Evolutionary conservation across 2,797 vertebrate species (phyloP).

Genomic region (Glossophaga mutica): DNA sequence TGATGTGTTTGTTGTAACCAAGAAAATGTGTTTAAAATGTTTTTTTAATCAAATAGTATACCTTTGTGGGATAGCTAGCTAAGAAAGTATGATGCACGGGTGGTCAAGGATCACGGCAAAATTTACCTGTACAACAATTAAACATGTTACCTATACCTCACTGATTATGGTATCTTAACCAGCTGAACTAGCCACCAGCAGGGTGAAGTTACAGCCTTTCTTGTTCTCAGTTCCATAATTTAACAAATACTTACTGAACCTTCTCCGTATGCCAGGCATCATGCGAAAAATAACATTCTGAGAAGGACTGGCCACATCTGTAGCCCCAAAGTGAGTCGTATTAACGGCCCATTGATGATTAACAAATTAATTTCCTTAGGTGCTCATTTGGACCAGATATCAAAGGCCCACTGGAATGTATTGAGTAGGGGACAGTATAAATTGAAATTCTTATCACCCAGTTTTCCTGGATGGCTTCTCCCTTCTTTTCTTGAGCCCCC

Average conservation of each 20-base stretch:
- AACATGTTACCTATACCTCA: background rate
- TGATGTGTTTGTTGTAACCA: background rate
- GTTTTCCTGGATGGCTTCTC: background rate
- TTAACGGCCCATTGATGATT: slow-evolving; percentile 22
- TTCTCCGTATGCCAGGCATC: background rate
- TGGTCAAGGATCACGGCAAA: background rate
- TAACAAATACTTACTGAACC: background rate
- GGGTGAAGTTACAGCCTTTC: background rate
- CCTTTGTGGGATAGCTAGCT: background rate
- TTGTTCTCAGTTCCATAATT: background rate
- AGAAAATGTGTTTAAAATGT: background rate
- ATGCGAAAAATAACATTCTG: background rate
- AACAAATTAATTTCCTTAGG: slow-evolving; percentile 17
- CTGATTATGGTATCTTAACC: background rate
- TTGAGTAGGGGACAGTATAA: background rate
- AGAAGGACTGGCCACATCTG: background rate
- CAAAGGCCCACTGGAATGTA: background rate
- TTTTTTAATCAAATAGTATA: background rate
- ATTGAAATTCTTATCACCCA: background rate
- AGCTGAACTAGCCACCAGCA: background rate
- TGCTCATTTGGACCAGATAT: slow-evolving; percentile 13
- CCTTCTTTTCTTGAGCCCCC: background rate
- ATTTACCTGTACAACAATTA: background rate
- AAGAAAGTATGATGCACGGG: background rate
- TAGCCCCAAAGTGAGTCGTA: background rate